These are phyloP conservation scores for Hylia prasina DNA, from an alignment of 2,113 vertebrate genomes.

Conservation along the genomic window DNA sequence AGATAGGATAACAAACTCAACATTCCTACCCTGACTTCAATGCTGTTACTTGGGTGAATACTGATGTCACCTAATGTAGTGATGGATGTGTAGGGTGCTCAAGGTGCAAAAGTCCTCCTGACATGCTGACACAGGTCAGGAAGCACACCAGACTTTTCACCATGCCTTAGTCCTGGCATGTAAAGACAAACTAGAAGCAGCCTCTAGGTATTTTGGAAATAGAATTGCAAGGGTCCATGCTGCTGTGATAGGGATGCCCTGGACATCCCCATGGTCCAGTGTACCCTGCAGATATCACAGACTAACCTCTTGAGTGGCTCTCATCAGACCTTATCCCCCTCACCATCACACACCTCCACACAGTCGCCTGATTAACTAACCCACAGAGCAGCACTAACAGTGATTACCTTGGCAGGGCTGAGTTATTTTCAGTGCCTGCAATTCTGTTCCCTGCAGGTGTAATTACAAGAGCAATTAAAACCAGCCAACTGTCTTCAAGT, in stretches of 20 bases:
- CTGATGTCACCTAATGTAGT: background rate
- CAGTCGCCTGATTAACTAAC: background rate
- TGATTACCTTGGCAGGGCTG: constrained; percentile 37
- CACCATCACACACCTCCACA: background rate
- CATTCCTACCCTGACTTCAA: background rate
- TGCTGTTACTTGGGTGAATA: background rate
- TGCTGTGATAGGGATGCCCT: background rate
- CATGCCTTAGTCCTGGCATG: background rate
- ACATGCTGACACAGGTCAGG: background rate
- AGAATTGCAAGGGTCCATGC: background rate
- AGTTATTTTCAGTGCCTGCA: constrained; percentile 24
- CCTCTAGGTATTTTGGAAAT: background rate
- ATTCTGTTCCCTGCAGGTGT: constrained; percentile 46
- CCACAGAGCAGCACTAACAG: background rate
- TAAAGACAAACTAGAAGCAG: background rate
- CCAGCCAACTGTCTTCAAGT: constrained; percentile 24
- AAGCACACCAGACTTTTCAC: background rate
- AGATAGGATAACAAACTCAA: background rate
- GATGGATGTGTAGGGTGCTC: background rate
- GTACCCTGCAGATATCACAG: background rate
- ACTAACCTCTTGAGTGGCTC: background rate
- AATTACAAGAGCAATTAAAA: constrained; percentile 51
- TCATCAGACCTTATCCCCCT: background rate
- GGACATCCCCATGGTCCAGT: background rate
- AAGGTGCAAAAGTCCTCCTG: background rate